A percentile compares a stretch with the other conserved stretches of the same genome.
Evolutionary conservation across 35 echinoderm and acorn worm species (phyloP).

Genomic region (Acanthaster planci): DNA sequence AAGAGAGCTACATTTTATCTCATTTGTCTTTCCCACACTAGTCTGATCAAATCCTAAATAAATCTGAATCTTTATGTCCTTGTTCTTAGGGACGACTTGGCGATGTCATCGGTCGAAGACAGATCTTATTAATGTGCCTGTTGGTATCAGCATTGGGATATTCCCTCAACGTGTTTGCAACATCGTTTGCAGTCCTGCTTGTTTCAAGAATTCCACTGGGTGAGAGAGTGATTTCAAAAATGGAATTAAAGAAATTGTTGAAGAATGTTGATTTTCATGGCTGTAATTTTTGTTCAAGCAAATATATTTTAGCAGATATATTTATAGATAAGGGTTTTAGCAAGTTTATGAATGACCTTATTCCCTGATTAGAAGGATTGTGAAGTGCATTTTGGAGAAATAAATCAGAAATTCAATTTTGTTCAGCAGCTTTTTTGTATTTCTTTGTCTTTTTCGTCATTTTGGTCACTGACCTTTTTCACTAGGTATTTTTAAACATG

Average conservation of each 20-base stretch:
- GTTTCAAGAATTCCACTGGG: slow-evolving; percentile 77
- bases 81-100: slow-evolving; percentile 77
- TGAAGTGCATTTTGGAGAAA: too few species aligned
- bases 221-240: slow-evolving; percentile 22
- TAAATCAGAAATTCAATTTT: neutral
- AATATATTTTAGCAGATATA: too few species aligned
- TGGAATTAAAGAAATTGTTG: too few species aligned
- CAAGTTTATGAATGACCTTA: too few species aligned
- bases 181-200: slow-evolving; percentile 53
- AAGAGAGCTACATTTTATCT: too few species aligned
- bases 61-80: neutral
- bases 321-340: too few species aligned
- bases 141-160: slow-evolving; percentile 74
- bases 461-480: neutral
- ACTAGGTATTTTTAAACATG: slow-evolving; percentile 90
- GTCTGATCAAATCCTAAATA: too few species aligned
- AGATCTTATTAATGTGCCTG: slow-evolving; percentile 60
- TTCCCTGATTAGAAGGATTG: too few species aligned
- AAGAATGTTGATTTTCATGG: too few species aligned
- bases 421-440: neutral
- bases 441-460: neutral
- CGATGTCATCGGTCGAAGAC: slow-evolving; percentile 68
- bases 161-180: slow-evolving; percentile 55
- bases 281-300: too few species aligned
- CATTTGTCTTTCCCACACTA: too few species aligned